These are phyloP conservation scores for Nothocercus julius DNA, from an alignment of 2,113 vertebrate genomes.

Conservation along the genomic window DNA sequence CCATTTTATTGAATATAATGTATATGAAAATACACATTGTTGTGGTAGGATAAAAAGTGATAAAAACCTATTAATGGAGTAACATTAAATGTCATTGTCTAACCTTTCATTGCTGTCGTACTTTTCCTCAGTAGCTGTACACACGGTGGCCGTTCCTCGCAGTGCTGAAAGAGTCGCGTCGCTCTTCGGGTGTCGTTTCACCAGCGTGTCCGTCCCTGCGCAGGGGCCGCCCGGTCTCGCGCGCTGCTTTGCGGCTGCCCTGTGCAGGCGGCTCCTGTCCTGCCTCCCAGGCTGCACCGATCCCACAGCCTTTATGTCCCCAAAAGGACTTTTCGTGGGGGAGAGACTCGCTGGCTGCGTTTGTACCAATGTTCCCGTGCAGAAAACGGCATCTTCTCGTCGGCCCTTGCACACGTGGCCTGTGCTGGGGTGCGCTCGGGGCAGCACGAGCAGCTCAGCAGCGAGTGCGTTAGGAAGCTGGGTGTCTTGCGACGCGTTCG, in stretches of 20 bases:
- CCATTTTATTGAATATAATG: constrained; percentile 70
- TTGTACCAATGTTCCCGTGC: background rate
- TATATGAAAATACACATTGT: constrained; percentile 69
- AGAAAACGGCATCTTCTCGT: background rate
- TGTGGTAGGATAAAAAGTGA: constrained; percentile 63
- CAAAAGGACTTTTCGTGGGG: background rate
- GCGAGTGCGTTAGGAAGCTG: background rate
- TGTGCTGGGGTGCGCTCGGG: background rate
- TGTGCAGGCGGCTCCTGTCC: background rate
- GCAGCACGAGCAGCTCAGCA: background rate
- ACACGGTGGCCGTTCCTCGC: background rate
- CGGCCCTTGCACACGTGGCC: background rate
- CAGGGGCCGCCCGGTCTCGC: background rate
- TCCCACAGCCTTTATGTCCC: background rate
- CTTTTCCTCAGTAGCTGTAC: constrained; percentile 38
- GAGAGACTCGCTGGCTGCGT: background rate
- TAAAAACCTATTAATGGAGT: constrained; percentile 51
- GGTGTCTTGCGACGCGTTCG: accelerated
- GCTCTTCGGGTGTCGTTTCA: background rate
- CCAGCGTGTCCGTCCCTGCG: background rate
- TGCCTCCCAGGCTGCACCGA: background rate
- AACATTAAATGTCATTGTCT: constrained; percentile 60
- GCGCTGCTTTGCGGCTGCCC: accelerated
- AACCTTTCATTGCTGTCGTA: constrained; percentile 31
- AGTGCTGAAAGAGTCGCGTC: background rate